Evolutionary conservation across 2,113 vertebrate species (phyloP).

Genomic region (Peromyscus leucopus): DNA sequence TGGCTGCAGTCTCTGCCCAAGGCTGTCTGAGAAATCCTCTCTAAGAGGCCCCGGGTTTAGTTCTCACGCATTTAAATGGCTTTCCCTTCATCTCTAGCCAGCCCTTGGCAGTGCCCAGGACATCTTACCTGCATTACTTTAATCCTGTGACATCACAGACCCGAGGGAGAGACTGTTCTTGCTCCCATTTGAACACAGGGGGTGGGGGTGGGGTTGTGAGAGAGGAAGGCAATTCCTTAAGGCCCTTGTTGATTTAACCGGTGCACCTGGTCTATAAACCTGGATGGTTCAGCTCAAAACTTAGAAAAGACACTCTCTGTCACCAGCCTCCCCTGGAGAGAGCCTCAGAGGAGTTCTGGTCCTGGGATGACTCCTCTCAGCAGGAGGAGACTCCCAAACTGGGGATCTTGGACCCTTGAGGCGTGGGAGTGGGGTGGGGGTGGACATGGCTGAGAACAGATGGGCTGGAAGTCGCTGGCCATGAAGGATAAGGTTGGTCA

Average conservation of each 20-base stretch:
- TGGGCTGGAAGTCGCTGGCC: background rate
- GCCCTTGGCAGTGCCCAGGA: background rate
- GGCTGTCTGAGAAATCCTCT: constrained; percentile 3
- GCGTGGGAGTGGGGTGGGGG: background rate
- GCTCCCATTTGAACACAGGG: background rate
- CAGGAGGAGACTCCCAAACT: too few relatives aligned
- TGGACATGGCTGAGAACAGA: background rate
- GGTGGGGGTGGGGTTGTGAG: background rate
- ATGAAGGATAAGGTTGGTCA: background rate
- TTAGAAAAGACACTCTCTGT: background rate
- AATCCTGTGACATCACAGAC: background rate
- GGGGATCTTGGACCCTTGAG: background rate
- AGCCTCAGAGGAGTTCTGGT: background rate
- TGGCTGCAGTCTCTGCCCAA: background rate
- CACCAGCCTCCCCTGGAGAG: background rate
- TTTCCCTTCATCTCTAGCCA: background rate
- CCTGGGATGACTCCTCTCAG: background rate
- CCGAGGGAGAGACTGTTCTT: background rate
- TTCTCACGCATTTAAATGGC: background rate
- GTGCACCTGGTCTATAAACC: background rate
- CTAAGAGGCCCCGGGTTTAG: background rate
- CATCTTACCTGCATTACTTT: background rate
- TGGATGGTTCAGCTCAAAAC: background rate
- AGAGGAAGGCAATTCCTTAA: background rate
- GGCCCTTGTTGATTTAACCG: background rate